A percentile compares a stretch with the other conserved stretches of the same genome.
These are phyloP conservation scores for Erebia palarica DNA, from an alignment of 2,888 invertebrate species.

Conservation along the genomic window DNA sequence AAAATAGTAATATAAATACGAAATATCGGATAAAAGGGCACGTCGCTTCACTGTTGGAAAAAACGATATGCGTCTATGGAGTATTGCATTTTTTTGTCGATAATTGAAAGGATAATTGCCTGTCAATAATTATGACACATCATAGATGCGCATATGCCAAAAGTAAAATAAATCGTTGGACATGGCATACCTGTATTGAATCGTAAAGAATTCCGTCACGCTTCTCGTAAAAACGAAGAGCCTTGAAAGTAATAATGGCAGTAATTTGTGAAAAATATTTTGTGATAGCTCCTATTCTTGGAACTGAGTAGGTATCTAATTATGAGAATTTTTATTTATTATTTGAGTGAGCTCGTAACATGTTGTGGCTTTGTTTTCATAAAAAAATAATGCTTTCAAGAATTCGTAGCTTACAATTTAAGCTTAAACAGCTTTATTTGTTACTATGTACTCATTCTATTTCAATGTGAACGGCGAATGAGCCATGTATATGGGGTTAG, in stretches of 20 bases:
- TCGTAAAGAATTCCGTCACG: slow-evolving; percentile 27
- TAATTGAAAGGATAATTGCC: no score
- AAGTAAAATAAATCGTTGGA: no score
- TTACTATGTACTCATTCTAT: background rate
- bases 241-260: slow-evolving; percentile 32
- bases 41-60: no score
- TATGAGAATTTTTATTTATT: slow-evolving; percentile 24
- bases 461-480: no score
- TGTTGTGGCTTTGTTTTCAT: slow-evolving; percentile 11
- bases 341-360: slow-evolving; percentile 10
- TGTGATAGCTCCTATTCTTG: slow-evolving; percentile 23
- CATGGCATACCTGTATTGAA: slow-evolving; percentile 14
- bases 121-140: no score
- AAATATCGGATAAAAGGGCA: no score
- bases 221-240: slow-evolving; percentile 17
- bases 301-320: slow-evolving; percentile 26
- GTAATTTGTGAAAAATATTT: slow-evolving; percentile 30
- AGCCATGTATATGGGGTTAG: no score
- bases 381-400: background rate
- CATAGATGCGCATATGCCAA: no score
- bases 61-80: no score
- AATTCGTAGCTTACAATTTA: background rate
- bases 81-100: no score
- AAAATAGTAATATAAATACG: no score
- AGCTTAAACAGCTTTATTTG: background rate